phyloP scores from a whole-genome alignment of 2,888 invertebrate species.

The Parnassius apollo region DNA sequence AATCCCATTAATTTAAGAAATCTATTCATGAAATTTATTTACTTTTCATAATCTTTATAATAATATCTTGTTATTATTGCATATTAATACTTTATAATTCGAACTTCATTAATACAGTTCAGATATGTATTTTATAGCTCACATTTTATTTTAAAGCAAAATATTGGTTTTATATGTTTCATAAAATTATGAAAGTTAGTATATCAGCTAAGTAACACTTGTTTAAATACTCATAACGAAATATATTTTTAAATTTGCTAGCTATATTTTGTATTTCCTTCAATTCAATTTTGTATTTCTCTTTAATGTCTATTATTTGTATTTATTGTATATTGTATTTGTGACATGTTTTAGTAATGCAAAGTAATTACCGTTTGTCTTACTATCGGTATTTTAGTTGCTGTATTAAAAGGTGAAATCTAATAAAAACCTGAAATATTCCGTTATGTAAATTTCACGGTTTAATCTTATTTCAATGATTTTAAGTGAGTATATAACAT shows the following conservation, averaged over 20 bases:
- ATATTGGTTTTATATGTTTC: too few relatives aligned
- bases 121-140: conserved; percentile 13
- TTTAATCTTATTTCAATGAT: conserved; percentile 16
- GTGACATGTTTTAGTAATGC: conserved; percentile 35
- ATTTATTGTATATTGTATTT: conserved; percentile 33
- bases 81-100: not conserved
- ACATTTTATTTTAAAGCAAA: conserved; percentile 8
- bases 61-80: conserved; percentile 4
- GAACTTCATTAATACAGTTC: not conserved
- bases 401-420: conserved; percentile 11
- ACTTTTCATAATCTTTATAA: conserved; percentile 5
- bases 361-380: conserved; percentile 31
- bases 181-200: not conserved
- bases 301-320: conserved; percentile 32
- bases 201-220: conserved; percentile 6
- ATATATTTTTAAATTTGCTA: conserved; percentile 27
- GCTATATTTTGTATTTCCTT: conserved; percentile 25
- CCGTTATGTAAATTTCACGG: not conserved
- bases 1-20: conserved; percentile 33
- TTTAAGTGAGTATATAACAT: conserved; percentile 36
- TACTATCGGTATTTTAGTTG: conserved; percentile 9
- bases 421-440: conserved; percentile 3
- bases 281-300: conserved; percentile 29
- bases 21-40: conserved; percentile 28
- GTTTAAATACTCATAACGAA: conserved; percentile 33